Conservation (phyloP, 2,797 vertebrate species). For the Enteromius fasciolatus region DNA sequence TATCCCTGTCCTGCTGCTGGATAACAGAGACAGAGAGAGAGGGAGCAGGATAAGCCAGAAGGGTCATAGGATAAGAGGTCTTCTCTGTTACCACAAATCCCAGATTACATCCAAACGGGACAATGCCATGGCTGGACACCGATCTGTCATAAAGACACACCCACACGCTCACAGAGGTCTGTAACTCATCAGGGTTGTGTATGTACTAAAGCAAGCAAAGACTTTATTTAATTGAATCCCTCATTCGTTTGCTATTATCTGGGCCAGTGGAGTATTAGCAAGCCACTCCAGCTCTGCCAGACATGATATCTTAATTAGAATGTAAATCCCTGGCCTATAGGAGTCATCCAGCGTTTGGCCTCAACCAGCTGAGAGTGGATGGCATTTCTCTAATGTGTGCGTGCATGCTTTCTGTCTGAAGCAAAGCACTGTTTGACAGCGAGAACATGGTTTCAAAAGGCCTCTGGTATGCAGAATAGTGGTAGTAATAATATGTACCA, state of each 20-base stretch:
- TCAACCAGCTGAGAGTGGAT: slow-evolving; percentile 36
- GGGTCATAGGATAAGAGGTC: slow-evolving; percentile 82
- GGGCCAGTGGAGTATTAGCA: slow-evolving; percentile 68
- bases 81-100: slow-evolving; percentile 84
- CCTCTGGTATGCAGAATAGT: neutral
- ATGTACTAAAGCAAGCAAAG: slow-evolving; percentile 45
- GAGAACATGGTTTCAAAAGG: slow-evolving; percentile 2
- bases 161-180: slow-evolving; percentile 49
- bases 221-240: slow-evolving; percentile 32
- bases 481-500: neutral
- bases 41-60: slow-evolving; percentile 31
- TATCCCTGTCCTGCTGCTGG: slow-evolving; percentile 22
- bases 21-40: slow-evolving; percentile 34
- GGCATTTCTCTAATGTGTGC: slow-evolving; percentile 8
- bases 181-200: slow-evolving; percentile 72
- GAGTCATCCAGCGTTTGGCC: neutral
- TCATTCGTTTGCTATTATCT: slow-evolving; percentile 59
- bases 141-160: slow-evolving; percentile 27
- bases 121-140: slow-evolving; percentile 44
- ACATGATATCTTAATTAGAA: slow-evolving; percentile 81
- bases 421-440: neutral
- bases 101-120: slow-evolving; percentile 76
- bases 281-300: slow-evolving; percentile 46
- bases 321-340: slow-evolving; percentile 69
- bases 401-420: neutral